Evolutionary conservation across 2,113 vertebrate species (phyloP).

Genomic region (Neodon shergylaensis): DNA sequence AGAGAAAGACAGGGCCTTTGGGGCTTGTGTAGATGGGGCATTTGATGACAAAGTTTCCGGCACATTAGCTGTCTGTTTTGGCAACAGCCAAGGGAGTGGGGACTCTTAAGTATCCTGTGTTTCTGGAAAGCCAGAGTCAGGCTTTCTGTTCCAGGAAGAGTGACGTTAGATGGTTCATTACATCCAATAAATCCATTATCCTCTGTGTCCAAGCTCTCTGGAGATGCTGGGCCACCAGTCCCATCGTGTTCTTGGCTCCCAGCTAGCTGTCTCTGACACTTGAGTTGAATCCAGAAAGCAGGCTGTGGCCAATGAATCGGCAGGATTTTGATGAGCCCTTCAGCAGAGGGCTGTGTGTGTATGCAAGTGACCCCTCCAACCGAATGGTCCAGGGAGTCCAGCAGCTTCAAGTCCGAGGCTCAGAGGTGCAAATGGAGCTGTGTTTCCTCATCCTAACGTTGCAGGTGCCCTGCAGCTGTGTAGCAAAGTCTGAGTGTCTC

Average conservation of each 20-base stretch:
- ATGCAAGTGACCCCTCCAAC: not conserved
- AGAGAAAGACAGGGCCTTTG: not conserved
- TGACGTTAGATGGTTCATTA: constrained; percentile 55
- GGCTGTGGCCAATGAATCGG: not conserved
- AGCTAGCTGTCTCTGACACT: constrained; percentile 1
- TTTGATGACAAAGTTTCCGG: constrained; percentile 39
- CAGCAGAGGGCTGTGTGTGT: not conserved
- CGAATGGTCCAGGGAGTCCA: not conserved
- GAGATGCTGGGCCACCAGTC: constrained; percentile 34
- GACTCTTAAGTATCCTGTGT: constrained; percentile 40
- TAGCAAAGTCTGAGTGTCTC: not conserved
- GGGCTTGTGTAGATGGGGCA: constrained; percentile 32
- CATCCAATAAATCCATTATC: constrained; percentile 64
- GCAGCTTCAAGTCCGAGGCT: not conserved
- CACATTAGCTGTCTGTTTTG: constrained; percentile 57
- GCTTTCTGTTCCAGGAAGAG: constrained; percentile 75
- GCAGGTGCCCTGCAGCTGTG: not conserved
- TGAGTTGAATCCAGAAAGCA: constrained; percentile 52
- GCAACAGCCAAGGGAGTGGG: constrained; percentile 40
- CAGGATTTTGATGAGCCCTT: constrained; percentile 15
- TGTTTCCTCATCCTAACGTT: not conserved
- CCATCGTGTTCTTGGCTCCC: constrained; percentile 43
- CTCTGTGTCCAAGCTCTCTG: constrained; percentile 16
- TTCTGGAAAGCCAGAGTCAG: constrained; percentile 72
- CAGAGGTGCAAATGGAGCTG: not conserved